phyloP scores from a whole-genome alignment of 1,140 invertebrate genomes.

The Fopius arisanus region DNA sequence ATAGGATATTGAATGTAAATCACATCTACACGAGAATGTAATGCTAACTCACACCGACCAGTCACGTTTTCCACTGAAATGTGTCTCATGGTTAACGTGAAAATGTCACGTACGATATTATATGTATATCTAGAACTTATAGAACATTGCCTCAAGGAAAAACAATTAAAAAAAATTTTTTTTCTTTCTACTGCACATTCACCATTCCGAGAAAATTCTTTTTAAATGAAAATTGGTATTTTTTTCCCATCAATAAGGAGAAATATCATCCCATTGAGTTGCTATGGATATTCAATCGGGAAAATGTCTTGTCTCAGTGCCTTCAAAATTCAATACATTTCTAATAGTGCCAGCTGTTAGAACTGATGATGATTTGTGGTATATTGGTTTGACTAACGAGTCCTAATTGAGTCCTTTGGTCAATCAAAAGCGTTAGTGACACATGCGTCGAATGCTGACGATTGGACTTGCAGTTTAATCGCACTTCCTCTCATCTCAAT shows the following conservation, averaged over 20 bases:
- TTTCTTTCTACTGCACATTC: too few relatives aligned
- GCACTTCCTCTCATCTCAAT: slow-evolving; percentile 1
- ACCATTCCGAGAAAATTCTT: not conserved
- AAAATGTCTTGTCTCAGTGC: too few relatives aligned
- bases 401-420: slow-evolving; percentile 45
- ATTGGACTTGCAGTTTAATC: not conserved
- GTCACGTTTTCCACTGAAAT: slow-evolving; percentile 2
- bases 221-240: not conserved
- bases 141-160: too few relatives aligned
- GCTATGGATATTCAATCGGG: too few relatives aligned
- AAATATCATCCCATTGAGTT: too few relatives aligned
- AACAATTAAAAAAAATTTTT: too few relatives aligned
- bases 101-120: slow-evolving; percentile 1
- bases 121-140: not conserved
- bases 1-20: too few relatives aligned
- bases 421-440: not conserved
- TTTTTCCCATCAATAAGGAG: not conserved
- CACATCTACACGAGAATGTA: not conserved
- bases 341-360: too few relatives aligned
- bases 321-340: too few relatives aligned
- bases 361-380: not conserved
- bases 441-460: not conserved
- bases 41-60: not conserved
- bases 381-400: slow-evolving; percentile 39
- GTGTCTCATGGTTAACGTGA: not conserved